phyloP scores from a whole-genome alignment of 2,888 invertebrate species.

The Harmothoe impar region DNA sequence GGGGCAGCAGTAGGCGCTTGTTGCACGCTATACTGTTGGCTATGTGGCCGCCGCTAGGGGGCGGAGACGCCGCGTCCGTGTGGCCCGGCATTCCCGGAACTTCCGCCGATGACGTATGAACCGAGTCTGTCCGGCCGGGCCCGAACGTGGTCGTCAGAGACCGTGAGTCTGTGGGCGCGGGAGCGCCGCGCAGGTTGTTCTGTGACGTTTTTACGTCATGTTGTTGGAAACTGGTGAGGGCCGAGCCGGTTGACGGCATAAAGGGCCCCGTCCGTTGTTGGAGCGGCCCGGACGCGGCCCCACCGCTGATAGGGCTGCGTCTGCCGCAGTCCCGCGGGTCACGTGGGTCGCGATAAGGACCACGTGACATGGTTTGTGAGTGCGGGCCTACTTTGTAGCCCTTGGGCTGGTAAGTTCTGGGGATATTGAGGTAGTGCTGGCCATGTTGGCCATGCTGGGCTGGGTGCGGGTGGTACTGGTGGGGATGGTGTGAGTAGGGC shows the following conservation, averaged over 20 bases:
- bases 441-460: neutral
- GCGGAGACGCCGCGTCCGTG: slow-evolving; percentile 3
- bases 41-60: slow-evolving; percentile 37
- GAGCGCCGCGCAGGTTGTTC: neutral
- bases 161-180: neutral
- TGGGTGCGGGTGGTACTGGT: slow-evolving; percentile 1
- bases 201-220: slow-evolving; percentile 15
- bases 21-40: slow-evolving; percentile 59
- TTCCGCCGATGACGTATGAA: slow-evolving; percentile 52
- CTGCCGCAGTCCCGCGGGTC: slow-evolving; percentile 55
- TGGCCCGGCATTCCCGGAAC: neutral
- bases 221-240: slow-evolving; percentile 49
- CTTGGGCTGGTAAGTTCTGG: slow-evolving; percentile 59
- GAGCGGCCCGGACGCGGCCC: neutral
- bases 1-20: slow-evolving; percentile 33
- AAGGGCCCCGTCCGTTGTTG: neutral
- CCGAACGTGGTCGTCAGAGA: slow-evolving; percentile 55
- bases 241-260: neutral
- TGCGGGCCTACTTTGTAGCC: slow-evolving; percentile 52
- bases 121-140: slow-evolving; percentile 52
- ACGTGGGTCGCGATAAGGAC: slow-evolving; percentile 56
- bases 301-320: slow-evolving; percentile 56
- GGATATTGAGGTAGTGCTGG: slow-evolving; percentile 46
- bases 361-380: slow-evolving; percentile 45
- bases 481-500: neutral